phyloP scores from a whole-genome alignment of 2,888 invertebrate genomes.

The Adela reaumurella region DNA sequence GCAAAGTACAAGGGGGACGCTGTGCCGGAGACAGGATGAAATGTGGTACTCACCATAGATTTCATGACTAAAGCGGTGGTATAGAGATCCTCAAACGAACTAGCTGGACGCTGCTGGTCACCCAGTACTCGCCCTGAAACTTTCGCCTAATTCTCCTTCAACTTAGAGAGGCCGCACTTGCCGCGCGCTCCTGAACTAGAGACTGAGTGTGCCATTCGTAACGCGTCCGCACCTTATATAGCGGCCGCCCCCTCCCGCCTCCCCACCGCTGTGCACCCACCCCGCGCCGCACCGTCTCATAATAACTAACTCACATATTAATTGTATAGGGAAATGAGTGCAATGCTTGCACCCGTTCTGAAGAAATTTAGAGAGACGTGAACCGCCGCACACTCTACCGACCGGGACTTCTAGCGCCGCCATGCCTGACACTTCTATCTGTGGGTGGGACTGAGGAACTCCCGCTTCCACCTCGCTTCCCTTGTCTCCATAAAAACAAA shows the following conservation, averaged over 20 bases:
- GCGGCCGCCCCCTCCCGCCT: not conserved
- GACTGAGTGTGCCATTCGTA: not conserved
- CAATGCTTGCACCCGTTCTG: not conserved
- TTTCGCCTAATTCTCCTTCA: constrained; percentile 37
- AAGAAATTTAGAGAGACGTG: not conserved
- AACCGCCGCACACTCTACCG: no score
- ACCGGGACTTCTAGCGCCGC: no score
- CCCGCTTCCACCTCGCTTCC: no score
- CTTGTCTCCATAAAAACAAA: no score
- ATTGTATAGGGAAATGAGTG: not conserved
- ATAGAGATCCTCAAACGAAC: constrained; percentile 44
- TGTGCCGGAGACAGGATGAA: no score
- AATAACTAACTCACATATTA: not conserved
- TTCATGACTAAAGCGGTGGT: not conserved
- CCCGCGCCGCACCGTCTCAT: not conserved
- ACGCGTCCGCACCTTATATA: not conserved
- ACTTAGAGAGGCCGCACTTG: not conserved
- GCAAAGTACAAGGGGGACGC: no score
- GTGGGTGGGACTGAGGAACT: no score
- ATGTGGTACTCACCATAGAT: not conserved
- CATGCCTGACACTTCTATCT: no score
- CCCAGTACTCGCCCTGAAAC: constrained; percentile 51
- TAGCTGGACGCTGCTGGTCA: constrained; percentile 47
- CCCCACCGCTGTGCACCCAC: not conserved
- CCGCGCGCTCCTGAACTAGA: not conserved